phyloP scores from a whole-genome alignment of 1,140 invertebrate species.

The Procambarus virginalis region DNA sequence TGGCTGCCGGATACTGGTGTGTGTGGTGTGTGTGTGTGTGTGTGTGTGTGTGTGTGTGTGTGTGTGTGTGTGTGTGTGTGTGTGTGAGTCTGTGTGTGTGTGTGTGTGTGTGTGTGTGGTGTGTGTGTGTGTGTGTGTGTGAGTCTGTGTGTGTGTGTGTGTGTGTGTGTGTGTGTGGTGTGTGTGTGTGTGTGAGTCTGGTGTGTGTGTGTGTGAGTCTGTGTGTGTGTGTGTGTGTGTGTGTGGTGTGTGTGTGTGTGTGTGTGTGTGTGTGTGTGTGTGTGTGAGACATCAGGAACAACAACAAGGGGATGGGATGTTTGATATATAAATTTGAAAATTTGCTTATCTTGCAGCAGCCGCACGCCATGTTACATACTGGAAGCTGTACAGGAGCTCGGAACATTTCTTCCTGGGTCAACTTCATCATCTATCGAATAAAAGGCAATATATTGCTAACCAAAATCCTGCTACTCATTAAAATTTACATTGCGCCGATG shows the following conservation, averaged over 20 bases:
- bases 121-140: not conserved
- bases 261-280: conserved; percentile 41
- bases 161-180: conserved; percentile 24
- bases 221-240: conserved; percentile 38
- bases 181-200: conserved; percentile 21
- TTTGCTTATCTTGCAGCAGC: too few species aligned
- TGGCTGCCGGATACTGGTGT: not conserved
- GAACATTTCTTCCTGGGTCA: too few species aligned
- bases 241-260: conserved; percentile 34
- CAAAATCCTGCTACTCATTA: too few species aligned
- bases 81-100: conserved; percentile 2
- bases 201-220: not conserved
- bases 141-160: not conserved
- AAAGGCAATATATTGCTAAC: too few species aligned
- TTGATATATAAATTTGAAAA: too few species aligned
- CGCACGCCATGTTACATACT: too few species aligned
- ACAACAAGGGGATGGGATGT: too few species aligned
- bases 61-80: conserved; percentile 23
- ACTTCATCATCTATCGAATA: too few species aligned
- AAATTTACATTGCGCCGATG: too few species aligned
- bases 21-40: not conserved
- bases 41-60: conserved; percentile 28
- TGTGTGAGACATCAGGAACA: not conserved
- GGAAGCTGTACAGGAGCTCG: too few species aligned
- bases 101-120: conserved; percentile 15